These are phyloP conservation scores for Cyclina sinensis DNA, from an alignment of 1,140 invertebrate species.

Conservation along the genomic window DNA sequence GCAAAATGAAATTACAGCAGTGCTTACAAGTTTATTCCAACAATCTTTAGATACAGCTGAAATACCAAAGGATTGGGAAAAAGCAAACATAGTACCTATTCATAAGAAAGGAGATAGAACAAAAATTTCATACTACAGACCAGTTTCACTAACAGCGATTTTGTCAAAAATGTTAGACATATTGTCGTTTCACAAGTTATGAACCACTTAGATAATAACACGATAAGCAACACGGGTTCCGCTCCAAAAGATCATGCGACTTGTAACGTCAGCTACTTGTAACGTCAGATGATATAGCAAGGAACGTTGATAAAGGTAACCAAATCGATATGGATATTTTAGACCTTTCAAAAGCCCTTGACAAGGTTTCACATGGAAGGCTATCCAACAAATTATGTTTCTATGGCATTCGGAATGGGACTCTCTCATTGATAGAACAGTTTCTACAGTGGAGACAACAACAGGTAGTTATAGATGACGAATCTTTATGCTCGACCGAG, in stretches of 20 bases:
- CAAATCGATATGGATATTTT: conserved; percentile 34
- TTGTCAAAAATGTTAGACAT: conserved; percentile 30
- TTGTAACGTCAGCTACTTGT: conserved; percentile 28
- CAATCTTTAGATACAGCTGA: no score
- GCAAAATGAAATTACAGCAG: no score
- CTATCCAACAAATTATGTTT: neutral
- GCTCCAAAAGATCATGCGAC: conserved; percentile 40
- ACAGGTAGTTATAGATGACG: neutral
- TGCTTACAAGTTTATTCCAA: no score
- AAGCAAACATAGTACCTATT: no score
- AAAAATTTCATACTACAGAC: no score
- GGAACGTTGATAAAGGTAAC: neutral
- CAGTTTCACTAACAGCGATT: no score
- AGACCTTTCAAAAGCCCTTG: conserved; percentile 1
- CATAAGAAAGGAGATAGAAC: no score
- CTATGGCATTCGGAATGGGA: no score
- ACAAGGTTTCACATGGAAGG: conserved; percentile 1
- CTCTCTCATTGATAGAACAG: conserved; percentile 36
- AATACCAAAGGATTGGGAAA: no score
- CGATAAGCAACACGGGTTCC: conserved; percentile 37
- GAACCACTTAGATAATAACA: conserved; percentile 10
- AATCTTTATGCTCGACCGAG: no score
- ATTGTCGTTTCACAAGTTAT: conserved; percentile 34
- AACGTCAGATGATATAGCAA: conserved; percentile 26
- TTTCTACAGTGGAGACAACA: conserved; percentile 50